These are phyloP conservation scores for Euzophera pinguis DNA, from an alignment of 2,888 invertebrate species.

Conservation along the genomic window DNA sequence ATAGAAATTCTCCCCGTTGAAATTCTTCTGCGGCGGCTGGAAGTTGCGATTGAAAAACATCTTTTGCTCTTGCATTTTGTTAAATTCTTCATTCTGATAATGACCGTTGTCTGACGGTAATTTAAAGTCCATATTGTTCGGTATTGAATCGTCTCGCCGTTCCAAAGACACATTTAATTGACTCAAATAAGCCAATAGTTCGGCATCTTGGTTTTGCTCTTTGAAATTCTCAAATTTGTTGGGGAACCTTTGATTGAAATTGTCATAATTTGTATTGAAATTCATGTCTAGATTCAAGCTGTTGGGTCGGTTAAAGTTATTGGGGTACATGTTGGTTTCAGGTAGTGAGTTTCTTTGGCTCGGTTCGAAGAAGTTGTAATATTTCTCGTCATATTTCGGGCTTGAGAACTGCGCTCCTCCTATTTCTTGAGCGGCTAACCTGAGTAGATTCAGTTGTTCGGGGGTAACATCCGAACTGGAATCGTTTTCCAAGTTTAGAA, in stretches of 20 bases:
- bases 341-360: slow-evolving; percentile 71
- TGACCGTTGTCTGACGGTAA: slow-evolving; percentile 59
- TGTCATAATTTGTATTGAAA: slow-evolving; percentile 51
- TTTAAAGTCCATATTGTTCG: slow-evolving; percentile 57
- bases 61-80: slow-evolving; percentile 58
- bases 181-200: slow-evolving; percentile 57
- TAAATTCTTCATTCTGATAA: slow-evolving; percentile 52
- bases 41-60: slow-evolving; percentile 55
- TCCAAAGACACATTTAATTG: slow-evolving; percentile 57
- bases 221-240: slow-evolving; percentile 52
- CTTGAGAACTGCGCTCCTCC: slow-evolving; percentile 69
- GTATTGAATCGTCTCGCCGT: slow-evolving; percentile 46
- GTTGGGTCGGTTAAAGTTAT: slow-evolving; percentile 57
- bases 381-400: slow-evolving; percentile 62
- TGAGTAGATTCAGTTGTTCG: slow-evolving; percentile 67
- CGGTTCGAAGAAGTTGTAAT: slow-evolving; percentile 68
- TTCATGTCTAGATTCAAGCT: slow-evolving; percentile 66
- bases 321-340: slow-evolving; percentile 57
- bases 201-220: slow-evolving; percentile 56
- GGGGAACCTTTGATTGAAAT: slow-evolving; percentile 47
- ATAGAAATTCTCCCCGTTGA: slow-evolving; percentile 53
- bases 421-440: slow-evolving; percentile 74
- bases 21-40: slow-evolving; percentile 51
- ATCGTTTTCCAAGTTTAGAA: slow-evolving; percentile 57
- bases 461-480: slow-evolving; percentile 55